These are phyloP conservation scores for Polietes domitor DNA, from an alignment of 2,888 invertebrate species.

Conservation along the genomic window DNA sequence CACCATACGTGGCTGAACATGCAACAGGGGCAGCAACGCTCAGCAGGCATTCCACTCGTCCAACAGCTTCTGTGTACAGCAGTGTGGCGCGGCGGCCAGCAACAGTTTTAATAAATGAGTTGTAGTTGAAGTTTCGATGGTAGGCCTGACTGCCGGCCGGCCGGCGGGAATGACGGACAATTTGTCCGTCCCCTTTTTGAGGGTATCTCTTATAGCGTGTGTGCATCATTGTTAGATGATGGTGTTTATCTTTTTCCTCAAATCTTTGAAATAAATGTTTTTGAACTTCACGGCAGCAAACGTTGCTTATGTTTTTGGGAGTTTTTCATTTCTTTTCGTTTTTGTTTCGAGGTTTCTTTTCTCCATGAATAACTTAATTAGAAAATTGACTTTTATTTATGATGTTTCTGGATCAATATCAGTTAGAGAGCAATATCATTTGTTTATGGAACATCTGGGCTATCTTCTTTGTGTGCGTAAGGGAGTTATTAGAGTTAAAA, in stretches of 20 bases:
- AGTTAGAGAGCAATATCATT: neutral
- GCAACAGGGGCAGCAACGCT: neutral
- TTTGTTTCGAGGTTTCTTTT: neutral
- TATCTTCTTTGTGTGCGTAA: neutral
- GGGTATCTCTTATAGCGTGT: slow-evolving; percentile 5
- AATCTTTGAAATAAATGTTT: slow-evolving; percentile 17
- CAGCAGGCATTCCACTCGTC: slow-evolving; percentile 25
- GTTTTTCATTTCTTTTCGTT: slow-evolving; percentile 16
- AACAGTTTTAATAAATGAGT: slow-evolving; percentile 28
- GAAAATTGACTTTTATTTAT: slow-evolving; percentile 35
- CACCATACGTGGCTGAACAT: slow-evolving; percentile 14
- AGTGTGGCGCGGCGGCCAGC: neutral
- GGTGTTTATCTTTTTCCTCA: neutral
- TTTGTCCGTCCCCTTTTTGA: neutral
- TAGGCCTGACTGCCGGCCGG: neutral
- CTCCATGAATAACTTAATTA: slow-evolving; percentile 30
- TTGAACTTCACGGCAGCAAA: neutral
- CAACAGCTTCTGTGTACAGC: slow-evolving; percentile 27
- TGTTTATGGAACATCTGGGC: slow-evolving; percentile 17
- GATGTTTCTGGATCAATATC: slow-evolving; percentile 16
- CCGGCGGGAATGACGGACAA: neutral
- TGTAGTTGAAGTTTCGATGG: slow-evolving; percentile 22
- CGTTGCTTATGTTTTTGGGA: neutral
- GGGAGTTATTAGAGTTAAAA: neutral
- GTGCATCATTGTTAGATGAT: slow-evolving; percentile 9